Evolutionary conservation across 2,888 invertebrate genomes (phyloP), one percentile per base, ranked within the genome.

Genomic region (Pristionchus mayeri): DNA sequence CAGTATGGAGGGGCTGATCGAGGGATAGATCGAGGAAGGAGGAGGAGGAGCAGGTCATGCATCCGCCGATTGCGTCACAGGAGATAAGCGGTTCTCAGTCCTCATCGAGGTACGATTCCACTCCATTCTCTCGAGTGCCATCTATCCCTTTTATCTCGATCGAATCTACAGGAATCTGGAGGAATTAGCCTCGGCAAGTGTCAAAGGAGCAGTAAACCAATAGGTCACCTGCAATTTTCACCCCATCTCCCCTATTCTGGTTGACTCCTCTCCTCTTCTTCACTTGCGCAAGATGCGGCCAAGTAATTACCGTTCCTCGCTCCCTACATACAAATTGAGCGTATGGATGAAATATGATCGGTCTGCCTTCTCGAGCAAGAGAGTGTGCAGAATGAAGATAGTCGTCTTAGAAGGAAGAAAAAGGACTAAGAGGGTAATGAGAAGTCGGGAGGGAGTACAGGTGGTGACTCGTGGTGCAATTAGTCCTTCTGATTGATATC

Each of bases 311-410:
- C 71, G 71, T 34, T 34, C 63, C 1, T 2, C 60, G 3, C 21
- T 63, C 63, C 63, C 63, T 71, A 40, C 71, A 71, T 71, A 71
- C 71, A 71, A 71, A 71, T 71, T 71, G 71, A 24, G 40, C 71
- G 71, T 71, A 71, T 71, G 71, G 71, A 71, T 71, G 71, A 71
- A 71, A 71, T 71, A 71, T 71, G 71, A 71, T 71, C 71, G 37
- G 27, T 30, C 7, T 30, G 27, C 9, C 9, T 27, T 37, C 37
- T n/a, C 11, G 6, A n/a, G 30, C 18, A 3, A 40, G 40, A 44
- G 71, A 71, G 16, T 67, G 30, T 60, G 60, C 0, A 18, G 18
- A 63, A 34, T 1, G 63, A 34, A 21, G 50, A 78, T 48, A 78
- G 30, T 27, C 27, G 7, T 21, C 50, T 44, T 11, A 78, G 30